A percentile compares a stretch with the other conserved stretches of the same genome.
phyloP scores from a whole-genome alignment of 2,888 invertebrate genomes.

The Aporophyla nigra region DNA sequence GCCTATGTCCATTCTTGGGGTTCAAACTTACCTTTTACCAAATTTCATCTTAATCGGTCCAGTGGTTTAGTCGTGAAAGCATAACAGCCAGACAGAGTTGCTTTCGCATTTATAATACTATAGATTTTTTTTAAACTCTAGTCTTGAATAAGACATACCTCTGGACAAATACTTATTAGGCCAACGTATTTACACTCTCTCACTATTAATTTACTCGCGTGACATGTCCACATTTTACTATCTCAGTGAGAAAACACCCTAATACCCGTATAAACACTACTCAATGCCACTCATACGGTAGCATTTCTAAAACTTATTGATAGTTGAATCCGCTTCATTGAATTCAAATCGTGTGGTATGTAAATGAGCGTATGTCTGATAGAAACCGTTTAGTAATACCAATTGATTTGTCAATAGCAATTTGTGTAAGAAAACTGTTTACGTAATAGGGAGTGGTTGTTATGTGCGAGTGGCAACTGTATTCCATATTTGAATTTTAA shows the following conservation, averaged over 20 bases:
- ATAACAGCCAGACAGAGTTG: too few relatives aligned
- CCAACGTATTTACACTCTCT: not conserved
- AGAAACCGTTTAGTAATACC: slow-evolving; percentile 66
- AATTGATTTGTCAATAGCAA: slow-evolving; percentile 71
- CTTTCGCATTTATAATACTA: too few relatives aligned
- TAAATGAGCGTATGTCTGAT: slow-evolving; percentile 62
- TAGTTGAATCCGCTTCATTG: slow-evolving; percentile 57
- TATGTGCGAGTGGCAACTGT: slow-evolving; percentile 27
- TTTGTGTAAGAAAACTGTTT: slow-evolving; percentile 56
- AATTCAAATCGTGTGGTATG: slow-evolving; percentile 61
- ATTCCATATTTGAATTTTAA: slow-evolving; percentile 54
- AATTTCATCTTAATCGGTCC: too few relatives aligned
- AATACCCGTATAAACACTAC: slow-evolving; percentile 21
- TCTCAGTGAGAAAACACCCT: not conserved
- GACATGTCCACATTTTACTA: not conserved
- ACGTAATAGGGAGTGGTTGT: slow-evolving; percentile 62
- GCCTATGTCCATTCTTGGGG: too few relatives aligned
- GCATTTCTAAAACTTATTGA: slow-evolving; percentile 51
- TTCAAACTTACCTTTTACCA: too few relatives aligned
- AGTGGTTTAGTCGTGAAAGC: too few relatives aligned
- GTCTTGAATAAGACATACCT: too few relatives aligned
- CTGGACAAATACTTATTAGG: not conserved
- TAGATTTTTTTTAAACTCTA: too few relatives aligned
- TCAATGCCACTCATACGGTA: slow-evolving; percentile 50
- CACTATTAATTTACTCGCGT: not conserved